A percentile compares a stretch with the other conserved stretches of the same genome.
Evolutionary conservation across 2,888 invertebrate species (phyloP).

Genomic region (Biston stratarius): DNA sequence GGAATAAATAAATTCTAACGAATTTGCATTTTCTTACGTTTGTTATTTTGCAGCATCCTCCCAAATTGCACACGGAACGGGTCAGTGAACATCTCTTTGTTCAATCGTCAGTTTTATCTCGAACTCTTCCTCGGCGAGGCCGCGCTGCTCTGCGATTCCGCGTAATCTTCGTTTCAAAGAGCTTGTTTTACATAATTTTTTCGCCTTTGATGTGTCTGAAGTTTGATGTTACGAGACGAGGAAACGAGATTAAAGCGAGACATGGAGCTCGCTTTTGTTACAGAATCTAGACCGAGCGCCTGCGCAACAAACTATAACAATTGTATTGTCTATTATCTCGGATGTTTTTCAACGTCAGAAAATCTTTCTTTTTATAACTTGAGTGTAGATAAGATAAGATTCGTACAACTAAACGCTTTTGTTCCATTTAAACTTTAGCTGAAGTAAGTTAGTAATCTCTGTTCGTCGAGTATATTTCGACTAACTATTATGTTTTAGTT

Average conservation of each 20-base stretch:
- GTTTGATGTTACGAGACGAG: constrained; percentile 6
- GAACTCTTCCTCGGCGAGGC: background rate
- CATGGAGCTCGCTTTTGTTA: constrained; percentile 13
- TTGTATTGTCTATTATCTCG: background rate
- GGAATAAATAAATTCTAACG: too few relatives aligned
- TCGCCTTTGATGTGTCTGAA: constrained; percentile 17
- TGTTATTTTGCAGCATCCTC: background rate
- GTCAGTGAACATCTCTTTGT: background rate
- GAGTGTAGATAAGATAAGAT: too few relatives aligned
- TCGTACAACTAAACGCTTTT: too few relatives aligned
- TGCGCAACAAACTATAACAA: background rate
- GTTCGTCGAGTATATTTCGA: background rate
- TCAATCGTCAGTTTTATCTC: background rate
- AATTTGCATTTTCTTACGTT: background rate
- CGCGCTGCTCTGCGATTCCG: constrained; percentile 2
- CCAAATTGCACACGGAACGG: background rate
- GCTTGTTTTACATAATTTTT: constrained; percentile 17
- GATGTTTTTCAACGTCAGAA: background rate
- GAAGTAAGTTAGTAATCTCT: too few relatives aligned
- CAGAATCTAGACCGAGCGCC: constrained; percentile 16
- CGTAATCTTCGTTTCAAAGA: constrained; percentile 7
- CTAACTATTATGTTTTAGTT: background rate
- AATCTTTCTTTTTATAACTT: too few relatives aligned
- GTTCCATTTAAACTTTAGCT: too few relatives aligned
- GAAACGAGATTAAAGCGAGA: constrained; percentile 17